A percentile compares a stretch with the other conserved stretches of the same genome.
Evolutionary conservation across 2,888 invertebrate species (phyloP).

Genomic region (Nephrotoma guestfalica): DNA sequence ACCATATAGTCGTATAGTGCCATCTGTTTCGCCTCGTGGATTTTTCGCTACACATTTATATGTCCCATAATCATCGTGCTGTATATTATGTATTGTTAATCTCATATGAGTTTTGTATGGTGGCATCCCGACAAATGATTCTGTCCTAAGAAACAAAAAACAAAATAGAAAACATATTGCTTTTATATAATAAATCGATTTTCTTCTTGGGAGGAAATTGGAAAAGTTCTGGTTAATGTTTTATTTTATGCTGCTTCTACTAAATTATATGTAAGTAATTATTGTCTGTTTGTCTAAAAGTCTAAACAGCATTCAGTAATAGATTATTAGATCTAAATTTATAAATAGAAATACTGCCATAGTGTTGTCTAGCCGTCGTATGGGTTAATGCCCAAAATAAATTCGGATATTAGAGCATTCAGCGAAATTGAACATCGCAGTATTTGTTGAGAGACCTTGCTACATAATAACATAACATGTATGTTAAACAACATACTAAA

Average conservation of each 20-base stretch:
- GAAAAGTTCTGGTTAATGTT: neutral
- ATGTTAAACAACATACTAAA: too few relatives aligned
- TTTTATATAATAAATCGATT: neutral
- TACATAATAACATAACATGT: too few relatives aligned
- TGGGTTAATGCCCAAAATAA: too few relatives aligned
- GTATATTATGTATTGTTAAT: slow-evolving; percentile 63
- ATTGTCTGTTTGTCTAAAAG: neutral
- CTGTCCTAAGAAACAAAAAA: slow-evolving; percentile 33
- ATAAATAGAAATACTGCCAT: neutral
- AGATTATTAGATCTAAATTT: neutral
- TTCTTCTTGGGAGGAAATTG: neutral
- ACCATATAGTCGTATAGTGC: slow-evolving; percentile 79
- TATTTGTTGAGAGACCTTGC: too few relatives aligned
- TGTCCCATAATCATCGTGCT: slow-evolving; percentile 68
- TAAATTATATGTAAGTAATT: neutral
- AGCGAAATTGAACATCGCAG: too few relatives aligned
- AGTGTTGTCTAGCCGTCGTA: neutral
- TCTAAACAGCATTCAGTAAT: neutral
- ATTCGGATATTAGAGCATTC: too few relatives aligned
- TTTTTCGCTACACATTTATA: slow-evolving; percentile 82
- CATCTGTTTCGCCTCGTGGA: slow-evolving; percentile 81
- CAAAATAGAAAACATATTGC: neutral
- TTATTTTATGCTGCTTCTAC: neutral
- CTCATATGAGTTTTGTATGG: slow-evolving; percentile 81
- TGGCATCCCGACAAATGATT: slow-evolving; percentile 53